phyloP scores from a whole-genome alignment of 2,113 vertebrate genomes.

The Dipodomys merriami region DNA sequence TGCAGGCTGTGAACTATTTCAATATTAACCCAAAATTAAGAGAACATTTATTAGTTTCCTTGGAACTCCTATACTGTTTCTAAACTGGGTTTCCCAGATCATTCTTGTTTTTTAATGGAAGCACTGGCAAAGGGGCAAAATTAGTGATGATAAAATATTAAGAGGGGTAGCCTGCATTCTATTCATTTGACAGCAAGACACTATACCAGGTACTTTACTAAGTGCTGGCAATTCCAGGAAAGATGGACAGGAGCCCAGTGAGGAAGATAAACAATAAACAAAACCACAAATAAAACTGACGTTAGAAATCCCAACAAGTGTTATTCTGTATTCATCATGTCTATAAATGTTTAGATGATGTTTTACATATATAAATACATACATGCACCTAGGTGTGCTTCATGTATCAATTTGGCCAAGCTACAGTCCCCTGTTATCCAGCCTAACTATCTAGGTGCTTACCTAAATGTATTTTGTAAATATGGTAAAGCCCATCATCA shows the following conservation, averaged over 20 bases:
- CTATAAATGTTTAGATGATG: background rate
- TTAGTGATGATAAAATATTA: background rate
- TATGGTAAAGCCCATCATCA: background rate
- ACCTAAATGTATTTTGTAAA: background rate
- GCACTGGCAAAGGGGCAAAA: background rate
- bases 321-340: background rate
- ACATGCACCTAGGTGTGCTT: background rate
- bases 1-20: background rate
- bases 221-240: background rate
- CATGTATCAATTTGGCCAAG: background rate
- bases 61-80: too few species aligned
- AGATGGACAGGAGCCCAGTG: background rate
- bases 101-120: slow-evolving; percentile 5
- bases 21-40: background rate
- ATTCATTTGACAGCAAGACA: background rate
- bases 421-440: background rate
- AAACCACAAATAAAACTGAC: background rate
- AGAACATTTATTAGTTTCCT: background rate
- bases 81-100: background rate
- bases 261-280: background rate
- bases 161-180: background rate
- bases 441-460: background rate
- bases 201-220: background rate
- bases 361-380: background rate
- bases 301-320: background rate